Percentiles rank a stretch among this genome's conserved stretches.
These are phyloP conservation scores for Rhopilema esculentum DNA, from an alignment of 30 jellyfish, hydroid and myxozoan genomes.

Conservation along the genomic window DNA sequence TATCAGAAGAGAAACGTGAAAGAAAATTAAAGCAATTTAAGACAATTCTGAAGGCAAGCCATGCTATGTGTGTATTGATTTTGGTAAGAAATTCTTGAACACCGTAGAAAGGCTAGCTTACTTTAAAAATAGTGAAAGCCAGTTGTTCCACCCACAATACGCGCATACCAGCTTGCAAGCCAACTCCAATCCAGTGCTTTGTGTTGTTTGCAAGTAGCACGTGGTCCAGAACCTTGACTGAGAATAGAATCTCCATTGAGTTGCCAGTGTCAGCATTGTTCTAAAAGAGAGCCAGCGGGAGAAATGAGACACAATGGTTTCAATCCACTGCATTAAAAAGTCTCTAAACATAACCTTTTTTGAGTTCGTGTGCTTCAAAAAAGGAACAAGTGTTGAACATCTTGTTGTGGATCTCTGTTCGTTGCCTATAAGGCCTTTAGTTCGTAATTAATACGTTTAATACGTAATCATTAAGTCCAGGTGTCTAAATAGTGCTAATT, in stretches of 20 bases:
- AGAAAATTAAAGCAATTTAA: background rate
- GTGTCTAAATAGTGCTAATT: too few relatives aligned
- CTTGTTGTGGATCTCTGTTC: too few relatives aligned
- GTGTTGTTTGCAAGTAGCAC: conserved; percentile 65
- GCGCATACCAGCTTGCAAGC: conserved; percentile 90
- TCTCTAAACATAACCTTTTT: background rate
- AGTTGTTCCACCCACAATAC: conserved; percentile 94
- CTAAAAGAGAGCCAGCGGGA: conserved; percentile 3
- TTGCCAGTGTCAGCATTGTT: conserved; percentile 43
- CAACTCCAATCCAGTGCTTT: conserved; percentile 88
- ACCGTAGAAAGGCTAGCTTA: conserved; percentile 10
- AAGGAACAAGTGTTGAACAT: too few relatives aligned
- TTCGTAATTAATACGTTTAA: too few relatives aligned
- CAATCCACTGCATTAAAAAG: background rate
- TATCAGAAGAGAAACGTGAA: background rate
- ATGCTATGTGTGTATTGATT: too few relatives aligned
- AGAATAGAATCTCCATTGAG: conserved; percentile 52
- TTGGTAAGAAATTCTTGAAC: too few relatives aligned
- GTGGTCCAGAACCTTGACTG: conserved; percentile 79
- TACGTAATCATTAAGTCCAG: too few relatives aligned
- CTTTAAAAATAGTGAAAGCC: conserved; percentile 65
- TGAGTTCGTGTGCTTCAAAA: too few relatives aligned
- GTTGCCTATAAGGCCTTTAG: too few relatives aligned
- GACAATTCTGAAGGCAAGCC: too few relatives aligned
- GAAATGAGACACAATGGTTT: background rate